phyloP scores from a whole-genome alignment of 1,140 invertebrate species.

The Latrodectus geometricus region DNA sequence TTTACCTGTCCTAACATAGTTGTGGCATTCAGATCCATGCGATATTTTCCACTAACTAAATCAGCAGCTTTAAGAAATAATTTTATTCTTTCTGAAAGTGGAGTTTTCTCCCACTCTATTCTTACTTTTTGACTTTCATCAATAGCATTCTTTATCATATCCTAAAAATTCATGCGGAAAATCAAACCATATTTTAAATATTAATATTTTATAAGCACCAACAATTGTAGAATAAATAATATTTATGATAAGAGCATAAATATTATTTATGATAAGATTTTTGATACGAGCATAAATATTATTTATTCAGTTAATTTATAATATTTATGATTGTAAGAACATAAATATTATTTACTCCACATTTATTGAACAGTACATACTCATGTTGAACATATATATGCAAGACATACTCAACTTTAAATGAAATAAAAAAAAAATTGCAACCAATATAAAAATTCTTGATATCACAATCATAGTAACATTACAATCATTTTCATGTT shows the following conservation, averaged over 20 bases:
- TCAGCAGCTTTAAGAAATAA: slow-evolving; percentile 82
- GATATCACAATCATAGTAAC: too few relatives aligned
- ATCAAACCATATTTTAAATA: neutral
- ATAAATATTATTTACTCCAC: too few relatives aligned
- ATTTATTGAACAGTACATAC: too few relatives aligned
- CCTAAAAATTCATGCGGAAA: slow-evolving; percentile 67
- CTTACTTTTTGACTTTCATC: slow-evolving; percentile 81
- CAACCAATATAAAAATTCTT: too few relatives aligned
- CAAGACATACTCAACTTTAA: too few relatives aligned
- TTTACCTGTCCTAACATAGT: slow-evolving; percentile 94
- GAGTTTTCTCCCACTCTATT: slow-evolving; percentile 85
- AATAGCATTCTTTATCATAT: slow-evolving; percentile 88
- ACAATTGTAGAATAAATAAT: neutral
- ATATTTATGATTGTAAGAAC: too few relatives aligned
- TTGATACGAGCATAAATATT: too few relatives aligned
- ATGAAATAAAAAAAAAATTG: too few relatives aligned
- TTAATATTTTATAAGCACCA: neutral
- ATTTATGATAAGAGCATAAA: neutral
- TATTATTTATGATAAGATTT: neutral
- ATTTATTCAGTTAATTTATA: too few relatives aligned
- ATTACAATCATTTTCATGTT: too few relatives aligned
- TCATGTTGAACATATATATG: too few relatives aligned
- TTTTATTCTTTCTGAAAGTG: slow-evolving; percentile 79
- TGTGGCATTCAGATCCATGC: slow-evolving; percentile 91
- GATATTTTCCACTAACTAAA: slow-evolving; percentile 88